Evolutionary conservation across 37 sponge, comb jelly and placozoan genomes (phyloP), one percentile per base, ranked within the genome.

Genomic region (Hexactinellida sp.): DNA sequence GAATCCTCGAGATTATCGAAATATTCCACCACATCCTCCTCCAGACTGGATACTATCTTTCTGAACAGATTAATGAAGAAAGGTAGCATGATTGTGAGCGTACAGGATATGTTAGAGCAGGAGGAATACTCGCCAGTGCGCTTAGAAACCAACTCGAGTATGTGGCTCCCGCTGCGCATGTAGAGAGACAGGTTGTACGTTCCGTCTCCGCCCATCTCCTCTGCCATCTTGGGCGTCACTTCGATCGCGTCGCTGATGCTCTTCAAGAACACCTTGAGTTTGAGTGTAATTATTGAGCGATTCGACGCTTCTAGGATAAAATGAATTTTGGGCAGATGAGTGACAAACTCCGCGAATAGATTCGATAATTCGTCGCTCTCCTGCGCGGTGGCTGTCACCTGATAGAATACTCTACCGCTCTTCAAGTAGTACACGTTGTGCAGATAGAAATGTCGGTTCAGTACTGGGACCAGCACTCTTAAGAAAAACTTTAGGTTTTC

Each of bases 1-100:
- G 76, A 63, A 21, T 63, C 76, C 3, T 63, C 76, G 25, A 63
- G 76, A 63, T 63, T 63, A 63, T 63, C 76, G 76, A 63, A 63
- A 63, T 63, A 63, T 63, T 63, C 76, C 21, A 63, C 76, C 3
- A 63, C 76, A 63, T 63, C 76, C 13, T 63, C 76, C 13, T 63
- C 76, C 28, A 63, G 34, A 63, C 76, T 63, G 34, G 28, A 3
- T 25, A 7, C 21, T 25, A 63, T 63, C 76, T 63, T 63, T 28
- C 76, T 63, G 76, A 63, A 63, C 13, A 63, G 30, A 63, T 63
- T 63, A 7, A 63, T 63, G 34, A 63, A 63, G 76, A 63, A 63
- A 63, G 76, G 76, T 21, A n/a, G 30, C 76, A 63, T 63, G 34
- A 63, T 63, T 3, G 76, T n/a, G 19, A 63, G 76, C 34, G 76